phyloP scores from a whole-genome alignment of 2,797 vertebrate species.

The Coregonus ussuriensis region DNA sequence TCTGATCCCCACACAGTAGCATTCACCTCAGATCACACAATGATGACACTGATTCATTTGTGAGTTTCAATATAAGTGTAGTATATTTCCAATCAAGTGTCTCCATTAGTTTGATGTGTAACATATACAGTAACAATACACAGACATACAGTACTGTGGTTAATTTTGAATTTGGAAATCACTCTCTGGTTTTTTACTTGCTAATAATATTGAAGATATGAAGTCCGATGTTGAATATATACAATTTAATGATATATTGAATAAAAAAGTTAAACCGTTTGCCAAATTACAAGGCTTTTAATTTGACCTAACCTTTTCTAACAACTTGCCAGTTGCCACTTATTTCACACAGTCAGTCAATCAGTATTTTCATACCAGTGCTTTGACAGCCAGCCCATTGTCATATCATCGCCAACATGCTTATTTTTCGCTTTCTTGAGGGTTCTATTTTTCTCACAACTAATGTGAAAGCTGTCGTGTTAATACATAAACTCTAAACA shows the following conservation, averaged over 20 bases:
- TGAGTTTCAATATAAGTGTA: not conserved
- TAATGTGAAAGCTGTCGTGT: not conserved
- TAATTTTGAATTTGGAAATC: not conserved
- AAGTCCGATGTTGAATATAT: not conserved
- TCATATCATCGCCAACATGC: not conserved
- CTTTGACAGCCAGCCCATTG: not conserved
- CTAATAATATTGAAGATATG: not conserved
- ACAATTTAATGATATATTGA: not conserved
- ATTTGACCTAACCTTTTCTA: slow-evolving; percentile 31
- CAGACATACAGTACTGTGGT: not conserved
- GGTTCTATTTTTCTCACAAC: not conserved
- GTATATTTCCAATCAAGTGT: not conserved
- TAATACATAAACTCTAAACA: slow-evolving; percentile 20
- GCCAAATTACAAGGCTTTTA: slow-evolving; percentile 26
- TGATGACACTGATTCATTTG: not conserved
- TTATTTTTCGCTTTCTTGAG: not conserved
- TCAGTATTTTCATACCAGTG: not conserved
- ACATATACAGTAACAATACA: not conserved
- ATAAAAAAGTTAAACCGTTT: slow-evolving; percentile 38
- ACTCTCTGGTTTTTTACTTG: not conserved
- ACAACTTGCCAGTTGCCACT: slow-evolving; percentile 11
- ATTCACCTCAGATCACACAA: not conserved
- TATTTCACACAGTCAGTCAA: not conserved
- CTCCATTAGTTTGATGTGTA: not conserved
- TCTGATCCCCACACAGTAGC: not conserved